Evolutionary conservation across 2,888 invertebrate species (phyloP).

Genomic region (Microctonus brassicae): DNA sequence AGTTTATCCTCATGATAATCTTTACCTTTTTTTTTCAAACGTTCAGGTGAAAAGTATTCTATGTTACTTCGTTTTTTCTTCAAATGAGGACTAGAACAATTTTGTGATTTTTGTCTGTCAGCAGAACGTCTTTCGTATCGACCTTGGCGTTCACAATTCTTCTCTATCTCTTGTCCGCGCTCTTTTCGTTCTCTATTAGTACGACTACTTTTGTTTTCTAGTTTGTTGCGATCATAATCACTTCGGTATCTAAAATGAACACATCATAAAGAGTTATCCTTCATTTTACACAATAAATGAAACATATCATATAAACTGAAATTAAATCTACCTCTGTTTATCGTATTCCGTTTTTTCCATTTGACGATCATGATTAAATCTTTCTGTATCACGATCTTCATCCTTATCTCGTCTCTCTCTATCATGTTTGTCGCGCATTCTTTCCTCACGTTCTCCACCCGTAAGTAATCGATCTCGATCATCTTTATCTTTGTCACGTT

Average conservation of each 20-base stretch:
- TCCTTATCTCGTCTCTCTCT: conserved; percentile 63
- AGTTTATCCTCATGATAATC: conserved; percentile 68
- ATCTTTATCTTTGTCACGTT: conserved; percentile 40
- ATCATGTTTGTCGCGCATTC: conserved; percentile 61
- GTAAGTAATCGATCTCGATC: conserved; percentile 53
- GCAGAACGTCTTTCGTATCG: conserved; percentile 53
- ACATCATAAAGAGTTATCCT: too few species aligned
- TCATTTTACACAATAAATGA: conserved; percentile 45
- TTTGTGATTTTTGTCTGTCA: conserved; percentile 66
- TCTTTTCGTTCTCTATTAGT: conserved; percentile 16
- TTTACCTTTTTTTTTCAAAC: conserved; percentile 73
- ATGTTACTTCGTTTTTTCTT: conserved; percentile 65
- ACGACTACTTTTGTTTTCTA: conserved; percentile 58
- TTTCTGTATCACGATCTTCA: conserved; percentile 64
- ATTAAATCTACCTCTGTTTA: conserved; percentile 65
- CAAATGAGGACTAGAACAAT: conserved; percentile 62
- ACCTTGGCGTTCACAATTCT: conserved; percentile 68
- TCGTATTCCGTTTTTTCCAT: conserved; percentile 62
- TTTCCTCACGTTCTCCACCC: conserved; percentile 64
- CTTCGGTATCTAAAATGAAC: conserved; percentile 60
- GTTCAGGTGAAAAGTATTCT: conserved; percentile 66
- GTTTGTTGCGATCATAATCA: conserved; percentile 67
- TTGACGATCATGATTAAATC: conserved; percentile 55
- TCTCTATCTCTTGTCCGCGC: conserved; percentile 41
- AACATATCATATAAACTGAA: too few species aligned